phyloP scores from a whole-genome alignment of 2,113 vertebrate genomes.

The Anarhynchus alexandrinus region DNA sequence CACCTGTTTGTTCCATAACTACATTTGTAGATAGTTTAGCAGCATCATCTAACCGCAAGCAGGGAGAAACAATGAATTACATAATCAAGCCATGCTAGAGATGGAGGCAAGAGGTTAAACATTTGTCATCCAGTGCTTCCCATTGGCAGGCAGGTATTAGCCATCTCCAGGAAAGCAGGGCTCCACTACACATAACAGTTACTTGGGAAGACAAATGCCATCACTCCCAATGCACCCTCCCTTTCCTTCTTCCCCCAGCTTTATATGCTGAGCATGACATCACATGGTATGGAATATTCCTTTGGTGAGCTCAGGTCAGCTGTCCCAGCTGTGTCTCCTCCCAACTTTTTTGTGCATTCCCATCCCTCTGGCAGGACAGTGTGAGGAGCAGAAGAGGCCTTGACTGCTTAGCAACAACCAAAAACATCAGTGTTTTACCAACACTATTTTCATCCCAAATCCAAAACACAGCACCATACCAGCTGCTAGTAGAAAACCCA shows the following conservation, averaged over 20 bases:
- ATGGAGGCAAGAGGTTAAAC: not conserved
- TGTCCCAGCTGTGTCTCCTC: not conserved
- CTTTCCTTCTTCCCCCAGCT: not conserved
- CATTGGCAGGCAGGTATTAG: not conserved
- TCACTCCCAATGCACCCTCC: not conserved
- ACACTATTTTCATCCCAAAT: not conserved
- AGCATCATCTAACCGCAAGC: not conserved
- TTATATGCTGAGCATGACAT: not conserved
- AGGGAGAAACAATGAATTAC: not conserved
- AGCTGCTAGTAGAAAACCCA: not conserved
- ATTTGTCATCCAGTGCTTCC: not conserved
- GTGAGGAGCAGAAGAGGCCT: not conserved
- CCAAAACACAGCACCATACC: not conserved
- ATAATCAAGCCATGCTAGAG: not conserved
- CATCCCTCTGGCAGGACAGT: not conserved
- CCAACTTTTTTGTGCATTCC: not conserved
- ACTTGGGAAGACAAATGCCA: not conserved
- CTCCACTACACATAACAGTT: not conserved
- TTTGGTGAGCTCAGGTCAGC: not conserved
- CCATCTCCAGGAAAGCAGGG: not conserved
- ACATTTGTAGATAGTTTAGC: not conserved
- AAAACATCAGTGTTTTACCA: not conserved
- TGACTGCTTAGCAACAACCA: not conserved
- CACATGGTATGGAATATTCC: not conserved
- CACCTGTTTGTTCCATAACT: not conserved